A percentile compares a stretch with the other conserved stretches of the same genome.
Conservation (phyloP, 1,140 invertebrate genomes). For the Archegozetes longisetosus region DNA sequence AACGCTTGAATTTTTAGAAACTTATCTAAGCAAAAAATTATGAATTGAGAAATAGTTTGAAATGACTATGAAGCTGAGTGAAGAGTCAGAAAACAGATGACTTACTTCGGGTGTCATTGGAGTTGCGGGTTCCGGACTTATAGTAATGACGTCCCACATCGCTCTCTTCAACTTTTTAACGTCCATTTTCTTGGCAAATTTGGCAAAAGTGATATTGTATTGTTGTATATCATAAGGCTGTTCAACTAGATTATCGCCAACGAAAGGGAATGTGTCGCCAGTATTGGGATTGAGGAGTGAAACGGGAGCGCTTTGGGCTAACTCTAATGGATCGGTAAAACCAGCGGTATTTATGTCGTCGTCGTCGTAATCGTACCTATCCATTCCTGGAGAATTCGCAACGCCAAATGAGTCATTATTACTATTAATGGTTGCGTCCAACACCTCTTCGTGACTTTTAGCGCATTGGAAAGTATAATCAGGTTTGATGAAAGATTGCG, state of each 20-base stretch:
- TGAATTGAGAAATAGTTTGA: neutral
- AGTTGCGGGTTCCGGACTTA: neutral
- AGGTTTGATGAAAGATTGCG: neutral
- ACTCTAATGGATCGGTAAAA: neutral
- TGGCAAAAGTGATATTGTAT: constrained; percentile 51
- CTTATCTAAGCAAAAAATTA: no score
- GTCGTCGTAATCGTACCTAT: neutral
- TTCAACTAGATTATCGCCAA: constrained; percentile 38
- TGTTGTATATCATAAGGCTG: constrained; percentile 42
- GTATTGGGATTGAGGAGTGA: neutral
- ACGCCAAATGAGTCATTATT: neutral
- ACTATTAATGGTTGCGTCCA: neutral
- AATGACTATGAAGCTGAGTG: neutral
- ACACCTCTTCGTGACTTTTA: neutral
- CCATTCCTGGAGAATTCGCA: neutral
- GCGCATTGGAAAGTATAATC: neutral
- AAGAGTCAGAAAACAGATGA: neutral
- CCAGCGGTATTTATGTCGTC: neutral
- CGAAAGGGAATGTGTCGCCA: constrained; percentile 27
- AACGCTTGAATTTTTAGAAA: no score
- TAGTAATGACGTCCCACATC: constrained; percentile 44
- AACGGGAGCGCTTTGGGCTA: neutral
- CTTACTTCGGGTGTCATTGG: neutral
- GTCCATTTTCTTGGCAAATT: constrained; percentile 58
- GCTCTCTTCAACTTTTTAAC: constrained; percentile 54